Evolutionary conservation across 2,113 vertebrate genomes (phyloP).

Genomic region (Nibea albiflora): DNA sequence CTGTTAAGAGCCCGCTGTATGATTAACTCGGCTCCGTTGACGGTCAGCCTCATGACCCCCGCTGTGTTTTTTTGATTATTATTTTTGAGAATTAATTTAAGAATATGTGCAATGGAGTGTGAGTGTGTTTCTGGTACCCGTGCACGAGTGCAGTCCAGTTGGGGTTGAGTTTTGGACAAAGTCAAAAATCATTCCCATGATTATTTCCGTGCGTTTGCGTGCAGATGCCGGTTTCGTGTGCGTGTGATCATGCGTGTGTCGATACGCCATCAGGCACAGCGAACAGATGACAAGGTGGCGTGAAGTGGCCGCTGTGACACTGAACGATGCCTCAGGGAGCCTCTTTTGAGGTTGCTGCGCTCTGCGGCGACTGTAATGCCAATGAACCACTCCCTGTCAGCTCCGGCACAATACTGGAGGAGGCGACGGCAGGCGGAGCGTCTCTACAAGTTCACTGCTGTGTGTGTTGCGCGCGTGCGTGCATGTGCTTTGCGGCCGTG

Average conservation of each 20-base stretch:
- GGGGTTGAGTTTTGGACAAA: not conserved
- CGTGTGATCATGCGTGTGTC: not conserved
- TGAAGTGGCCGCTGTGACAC: slow-evolving; percentile 37
- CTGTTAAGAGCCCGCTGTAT: slow-evolving; percentile 49
- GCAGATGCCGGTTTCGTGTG: not conserved
- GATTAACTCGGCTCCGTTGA: slow-evolving; percentile 60
- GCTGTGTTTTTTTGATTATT: slow-evolving; percentile 5
- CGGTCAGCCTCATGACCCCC: slow-evolving; percentile 36
- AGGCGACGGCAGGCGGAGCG: slow-evolving; percentile 26
- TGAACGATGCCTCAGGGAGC: slow-evolving; percentile 57
- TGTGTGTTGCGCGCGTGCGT: slow-evolving; percentile 17
- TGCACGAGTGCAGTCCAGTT: not conserved
- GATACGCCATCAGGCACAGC: not conserved
- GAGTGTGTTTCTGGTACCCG: not conserved
- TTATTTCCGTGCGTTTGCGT: not conserved
- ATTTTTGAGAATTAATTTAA: slow-evolving; percentile 46
- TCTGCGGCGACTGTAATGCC: slow-evolving; percentile 67
- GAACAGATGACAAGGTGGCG: slow-evolving; percentile 29
- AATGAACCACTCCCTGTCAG: slow-evolving; percentile 76
- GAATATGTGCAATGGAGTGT: not conserved
- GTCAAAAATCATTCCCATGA: no score
- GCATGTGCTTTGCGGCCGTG: not conserved
- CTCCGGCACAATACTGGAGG: slow-evolving; percentile 45
- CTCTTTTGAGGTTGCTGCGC: slow-evolving; percentile 62
- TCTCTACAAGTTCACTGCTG: slow-evolving; percentile 39